phyloP scores from a whole-genome alignment of 2,888 invertebrate genomes.

The Philopedon plagiatum region DNA sequence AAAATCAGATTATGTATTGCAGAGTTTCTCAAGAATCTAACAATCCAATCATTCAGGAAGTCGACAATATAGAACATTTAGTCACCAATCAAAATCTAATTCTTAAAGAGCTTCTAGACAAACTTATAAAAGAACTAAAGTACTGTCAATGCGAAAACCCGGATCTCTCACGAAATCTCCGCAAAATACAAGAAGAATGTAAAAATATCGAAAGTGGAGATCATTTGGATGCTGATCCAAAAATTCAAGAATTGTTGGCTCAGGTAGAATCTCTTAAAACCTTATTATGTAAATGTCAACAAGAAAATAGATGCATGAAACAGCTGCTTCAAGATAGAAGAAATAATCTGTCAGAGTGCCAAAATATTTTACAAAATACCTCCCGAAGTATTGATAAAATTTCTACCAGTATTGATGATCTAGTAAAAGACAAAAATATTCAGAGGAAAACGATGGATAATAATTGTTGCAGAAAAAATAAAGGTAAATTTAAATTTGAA shows the following conservation, averaged over 20 bases:
- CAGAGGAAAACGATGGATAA: not conserved
- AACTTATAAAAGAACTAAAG: slow-evolving; percentile 5
- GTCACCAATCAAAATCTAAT: slow-evolving; percentile 9
- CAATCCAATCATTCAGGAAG: not conserved
- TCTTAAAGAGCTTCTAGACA: not conserved
- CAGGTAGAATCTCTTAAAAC: slow-evolving; percentile 19
- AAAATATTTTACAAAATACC: not conserved
- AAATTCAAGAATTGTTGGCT: not conserved
- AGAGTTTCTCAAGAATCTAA: not conserved
- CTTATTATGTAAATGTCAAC: slow-evolving; percentile 6
- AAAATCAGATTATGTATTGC: not conserved
- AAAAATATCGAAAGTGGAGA: slow-evolving; percentile 17
- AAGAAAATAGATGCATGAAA: slow-evolving; percentile 27
- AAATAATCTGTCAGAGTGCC: slow-evolving; percentile 2
- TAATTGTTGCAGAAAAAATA: not conserved
- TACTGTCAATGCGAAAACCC: not conserved
- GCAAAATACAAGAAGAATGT: not conserved
- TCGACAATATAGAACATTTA: slow-evolving; percentile 14
- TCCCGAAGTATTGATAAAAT: not conserved
- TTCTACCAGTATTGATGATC: not conserved
- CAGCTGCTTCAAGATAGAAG: slow-evolving; percentile 7
- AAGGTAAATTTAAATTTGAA: not conserved
- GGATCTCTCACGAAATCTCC: not conserved
- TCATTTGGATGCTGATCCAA: slow-evolving; percentile 4
- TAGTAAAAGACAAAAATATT: not conserved